A percentile compares a stretch with the other conserved stretches of the same genome.
Conservation (phyloP, 2,797 vertebrate genomes). For the Macropus fuliginosus region DNA sequence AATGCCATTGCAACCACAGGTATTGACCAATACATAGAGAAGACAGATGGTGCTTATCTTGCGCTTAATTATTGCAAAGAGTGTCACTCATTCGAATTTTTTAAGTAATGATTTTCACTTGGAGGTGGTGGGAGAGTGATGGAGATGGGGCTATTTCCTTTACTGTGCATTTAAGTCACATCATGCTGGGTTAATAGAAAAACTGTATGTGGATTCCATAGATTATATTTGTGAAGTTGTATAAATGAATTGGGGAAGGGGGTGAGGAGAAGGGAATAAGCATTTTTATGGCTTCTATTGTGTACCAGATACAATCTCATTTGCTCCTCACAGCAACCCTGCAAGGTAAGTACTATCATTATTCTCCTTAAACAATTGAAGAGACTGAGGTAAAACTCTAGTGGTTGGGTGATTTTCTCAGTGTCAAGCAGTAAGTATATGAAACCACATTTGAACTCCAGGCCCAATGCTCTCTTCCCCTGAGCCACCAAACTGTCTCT, state of each 20-base stretch:
- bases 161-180: neutral
- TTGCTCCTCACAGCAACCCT: neutral
- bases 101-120: neutral
- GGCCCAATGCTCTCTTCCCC: neutral
- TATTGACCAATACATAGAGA: constrained; percentile 82
- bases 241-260: neutral
- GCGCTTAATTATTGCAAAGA: neutral
- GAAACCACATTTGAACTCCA: neutral
- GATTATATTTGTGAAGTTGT: neutral
- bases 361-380: neutral
- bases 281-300: neutral
- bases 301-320: neutral
- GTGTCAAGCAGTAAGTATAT: neutral
- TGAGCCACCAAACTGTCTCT: neutral
- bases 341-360: neutral
- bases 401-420: neutral
- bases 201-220: neutral
- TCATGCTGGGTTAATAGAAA: neutral
- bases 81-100: neutral
- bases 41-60: fast-evolving
- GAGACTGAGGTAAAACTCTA: neutral
- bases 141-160: neutral
- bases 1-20: constrained; percentile 92
- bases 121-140: neutral
- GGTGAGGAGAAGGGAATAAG: neutral